phyloP scores from a whole-genome alignment of 2,113 vertebrate genomes.

The Calonectris borealis region DNA sequence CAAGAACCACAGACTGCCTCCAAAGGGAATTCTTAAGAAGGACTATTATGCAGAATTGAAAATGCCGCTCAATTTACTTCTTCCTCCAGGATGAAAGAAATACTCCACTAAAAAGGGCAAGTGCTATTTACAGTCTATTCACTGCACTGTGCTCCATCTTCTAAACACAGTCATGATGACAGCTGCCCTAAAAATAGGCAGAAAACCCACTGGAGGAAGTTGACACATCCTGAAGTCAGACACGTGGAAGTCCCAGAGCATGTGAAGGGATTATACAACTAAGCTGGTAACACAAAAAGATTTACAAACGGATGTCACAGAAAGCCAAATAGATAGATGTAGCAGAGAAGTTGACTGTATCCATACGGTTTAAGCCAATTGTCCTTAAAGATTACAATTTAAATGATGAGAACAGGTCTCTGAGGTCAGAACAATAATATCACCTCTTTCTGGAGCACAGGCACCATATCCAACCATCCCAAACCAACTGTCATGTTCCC shows the following conservation, averaged over 20 bases:
- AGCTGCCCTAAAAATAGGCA: not conserved
- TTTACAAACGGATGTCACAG: not conserved
- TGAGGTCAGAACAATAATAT: not conserved
- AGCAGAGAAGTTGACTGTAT: not conserved
- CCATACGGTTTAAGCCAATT: not conserved
- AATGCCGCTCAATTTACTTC: not conserved
- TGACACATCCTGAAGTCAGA: not conserved
- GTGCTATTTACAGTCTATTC: not conserved
- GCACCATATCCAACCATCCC: fast-evolving
- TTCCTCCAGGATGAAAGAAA: not conserved
- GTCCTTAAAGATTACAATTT: not conserved
- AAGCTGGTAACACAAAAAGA: not conserved
- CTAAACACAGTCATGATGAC: not conserved
- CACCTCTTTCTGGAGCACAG: not conserved
- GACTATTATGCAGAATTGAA: not conserved
- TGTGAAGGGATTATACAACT: not conserved
- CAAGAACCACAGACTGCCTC: not conserved
- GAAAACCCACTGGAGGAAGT: conserved; percentile 21
- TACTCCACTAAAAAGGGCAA: not conserved
- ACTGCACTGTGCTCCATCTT: not conserved
- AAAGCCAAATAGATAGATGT: not conserved
- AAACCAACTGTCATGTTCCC: not conserved
- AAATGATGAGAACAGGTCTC: not conserved
- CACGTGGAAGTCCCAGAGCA: not conserved
- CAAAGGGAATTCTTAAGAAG: not conserved